Conservation (phyloP, 2,797 vertebrate species). For the Karalla daura region DNA sequence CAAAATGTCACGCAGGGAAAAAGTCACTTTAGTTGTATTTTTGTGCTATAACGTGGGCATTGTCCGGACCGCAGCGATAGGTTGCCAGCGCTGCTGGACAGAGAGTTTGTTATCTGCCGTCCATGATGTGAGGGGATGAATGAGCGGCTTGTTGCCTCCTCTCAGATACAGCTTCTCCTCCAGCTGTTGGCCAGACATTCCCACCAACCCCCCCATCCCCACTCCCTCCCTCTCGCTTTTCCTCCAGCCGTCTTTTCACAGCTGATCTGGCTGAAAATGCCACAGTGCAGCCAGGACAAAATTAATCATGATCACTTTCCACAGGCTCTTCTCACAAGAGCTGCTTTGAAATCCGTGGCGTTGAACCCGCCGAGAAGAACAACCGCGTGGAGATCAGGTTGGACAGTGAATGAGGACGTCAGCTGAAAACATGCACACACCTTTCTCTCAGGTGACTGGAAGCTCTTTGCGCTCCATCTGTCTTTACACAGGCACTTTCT, state of each 20-base stretch:
- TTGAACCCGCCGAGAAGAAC: no score
- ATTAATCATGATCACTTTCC: slow-evolving; percentile 42
- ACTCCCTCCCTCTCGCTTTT: slow-evolving; percentile 10
- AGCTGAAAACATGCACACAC: neutral
- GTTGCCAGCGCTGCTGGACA: neutral
- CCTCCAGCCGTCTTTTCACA: slow-evolving; percentile 41
- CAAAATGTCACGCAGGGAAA: no score
- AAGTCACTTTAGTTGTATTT: no score
- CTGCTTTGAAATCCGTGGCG: neutral
- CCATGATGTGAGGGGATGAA: slow-evolving; percentile 43
- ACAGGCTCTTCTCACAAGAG: slow-evolving; percentile 10
- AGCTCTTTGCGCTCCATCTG: neutral
- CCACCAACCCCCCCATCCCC: no score
- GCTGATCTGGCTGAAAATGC: slow-evolving; percentile 47
- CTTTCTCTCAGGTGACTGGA: neutral
- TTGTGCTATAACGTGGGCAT: neutral
- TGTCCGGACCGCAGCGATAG: neutral
- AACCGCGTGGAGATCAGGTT: no score
- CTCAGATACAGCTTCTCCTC: slow-evolving; percentile 36
- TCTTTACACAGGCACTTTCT: neutral
- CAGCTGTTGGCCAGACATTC: slow-evolving; percentile 62
- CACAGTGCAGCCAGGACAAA: slow-evolving; percentile 7
- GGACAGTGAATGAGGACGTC: neutral
- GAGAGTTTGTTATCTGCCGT: slow-evolving; percentile 20
- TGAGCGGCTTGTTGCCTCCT: slow-evolving; percentile 39